Conservation (phyloP, 2,797 vertebrate genomes). For the Oceanodroma leucorhoa region DNA sequence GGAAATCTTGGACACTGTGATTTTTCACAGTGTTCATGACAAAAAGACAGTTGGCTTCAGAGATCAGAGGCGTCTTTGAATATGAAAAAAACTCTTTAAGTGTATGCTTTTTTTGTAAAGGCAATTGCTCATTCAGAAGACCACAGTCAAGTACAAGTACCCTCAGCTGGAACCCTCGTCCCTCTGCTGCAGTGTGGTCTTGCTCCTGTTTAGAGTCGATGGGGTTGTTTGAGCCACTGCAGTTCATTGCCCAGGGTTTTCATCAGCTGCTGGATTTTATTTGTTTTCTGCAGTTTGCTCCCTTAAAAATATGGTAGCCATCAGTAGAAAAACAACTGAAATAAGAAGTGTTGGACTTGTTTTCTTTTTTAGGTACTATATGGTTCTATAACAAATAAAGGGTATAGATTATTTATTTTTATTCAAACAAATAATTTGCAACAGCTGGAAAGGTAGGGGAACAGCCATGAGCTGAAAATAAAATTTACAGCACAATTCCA, state of each 20-base stretch:
- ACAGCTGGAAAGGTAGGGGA: not conserved
- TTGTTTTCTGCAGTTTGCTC: not conserved
- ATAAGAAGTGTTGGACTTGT: not conserved
- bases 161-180: not conserved
- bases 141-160: not conserved
- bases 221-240: not conserved
- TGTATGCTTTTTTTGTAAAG: not conserved
- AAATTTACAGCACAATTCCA: not conserved
- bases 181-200: slow-evolving; percentile 10
- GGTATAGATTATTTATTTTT: not conserved
- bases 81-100: not conserved
- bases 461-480: not conserved
- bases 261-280: not conserved
- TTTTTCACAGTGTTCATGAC: slow-evolving; percentile 12
- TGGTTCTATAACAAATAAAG: not conserved
- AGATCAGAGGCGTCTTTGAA: slow-evolving; percentile 24
- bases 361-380: not conserved
- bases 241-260: not conserved
- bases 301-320: not conserved
- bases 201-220: not conserved
- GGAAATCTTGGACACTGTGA: not conserved
- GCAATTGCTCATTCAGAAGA: not conserved
- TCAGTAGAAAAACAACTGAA: not conserved
- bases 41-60: not conserved
- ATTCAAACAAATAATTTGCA: not conserved